Base-by-base conservation (phyloP, 2,888 invertebrate genomes). In the Hemaris fuciformis region DNA sequence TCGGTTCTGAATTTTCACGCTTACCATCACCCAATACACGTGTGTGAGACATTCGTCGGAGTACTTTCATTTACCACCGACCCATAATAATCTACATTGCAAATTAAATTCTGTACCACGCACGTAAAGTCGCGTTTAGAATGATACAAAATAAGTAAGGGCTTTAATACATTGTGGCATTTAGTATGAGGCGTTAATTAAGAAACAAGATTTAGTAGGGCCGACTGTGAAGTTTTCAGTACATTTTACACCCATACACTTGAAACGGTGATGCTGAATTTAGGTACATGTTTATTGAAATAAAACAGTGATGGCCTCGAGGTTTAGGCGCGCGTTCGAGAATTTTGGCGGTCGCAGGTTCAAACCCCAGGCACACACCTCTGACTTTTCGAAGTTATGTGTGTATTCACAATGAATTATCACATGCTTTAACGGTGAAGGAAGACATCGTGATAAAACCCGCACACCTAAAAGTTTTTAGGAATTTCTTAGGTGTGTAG, bases 141-240 rank as follows among this genome's bases (percentile, higher is more conserved):
- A 73, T 73, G 18, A 8, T 31, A 7, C n/a, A n/a, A 10, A 18
- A 6, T 0, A 5, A 25, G 31, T 18, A 27, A 18, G 18, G 8
- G 53, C 8, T 53, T 22, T 59, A 48, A 38, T 18, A 59, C 59
- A 15, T 48, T 48, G 38, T 38, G 45, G 34, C 18, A n/a, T 23
- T 34, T 23, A 46, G n/a, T 38, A 18, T 15, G 46, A 10, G 43
- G 46, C 73, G 75, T 83, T 84, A 83, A 84, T 84, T 83, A 82
- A 77, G 78, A 74, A 75, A 74, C 67, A 74, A 75, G 80, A 83
- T 79, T 82, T 77, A 79, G 75, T 65, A 60, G 64, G 64, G 61
- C 38, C 27, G 27, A 15, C 15, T 42, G 22, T 53, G 42, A 41
- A 42, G 20, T 61, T 60, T 60, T 61, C 27, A 56, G 41, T 27